Conservation (phyloP, 2,797 vertebrate species). For the Pteronotus mesoamericanus region DNA sequence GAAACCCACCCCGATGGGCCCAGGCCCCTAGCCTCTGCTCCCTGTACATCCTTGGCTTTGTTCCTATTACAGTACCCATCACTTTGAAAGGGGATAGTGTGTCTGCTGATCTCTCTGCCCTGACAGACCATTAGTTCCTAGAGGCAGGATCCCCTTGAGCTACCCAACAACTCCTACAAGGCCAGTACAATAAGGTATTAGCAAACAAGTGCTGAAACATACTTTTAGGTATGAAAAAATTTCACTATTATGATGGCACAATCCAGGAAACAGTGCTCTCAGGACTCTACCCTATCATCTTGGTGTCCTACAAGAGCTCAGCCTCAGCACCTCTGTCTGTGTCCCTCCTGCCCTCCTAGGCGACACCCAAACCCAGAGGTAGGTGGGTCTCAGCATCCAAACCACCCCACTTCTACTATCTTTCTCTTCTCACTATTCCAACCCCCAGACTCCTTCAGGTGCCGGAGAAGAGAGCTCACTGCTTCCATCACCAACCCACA, state of each 20-base stretch:
- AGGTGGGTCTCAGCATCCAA: background rate
- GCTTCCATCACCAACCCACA: background rate
- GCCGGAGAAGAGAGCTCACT: background rate
- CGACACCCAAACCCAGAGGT: background rate
- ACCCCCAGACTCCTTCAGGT: background rate
- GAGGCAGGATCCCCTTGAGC: background rate
- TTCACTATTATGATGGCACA: background rate
- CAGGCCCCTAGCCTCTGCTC: background rate
- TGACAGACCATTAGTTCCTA: background rate
- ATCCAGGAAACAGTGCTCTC: background rate
- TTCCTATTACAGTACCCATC: background rate
- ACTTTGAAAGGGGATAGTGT: background rate
- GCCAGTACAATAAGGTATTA: background rate
- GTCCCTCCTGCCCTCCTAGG: background rate
- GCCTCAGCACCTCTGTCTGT: background rate
- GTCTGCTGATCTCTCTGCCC: background rate
- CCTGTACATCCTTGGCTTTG: background rate
- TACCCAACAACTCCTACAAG: background rate
- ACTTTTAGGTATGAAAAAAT: background rate
- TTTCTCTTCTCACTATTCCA: background rate
- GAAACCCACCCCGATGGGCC: background rate
- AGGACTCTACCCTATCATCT: background rate
- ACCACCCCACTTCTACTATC: accelerated
- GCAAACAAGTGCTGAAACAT: background rate
- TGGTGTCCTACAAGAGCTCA: background rate